phyloP scores from a whole-genome alignment of 2,797 vertebrate species.

The Onychomys leucogaster region DNA sequence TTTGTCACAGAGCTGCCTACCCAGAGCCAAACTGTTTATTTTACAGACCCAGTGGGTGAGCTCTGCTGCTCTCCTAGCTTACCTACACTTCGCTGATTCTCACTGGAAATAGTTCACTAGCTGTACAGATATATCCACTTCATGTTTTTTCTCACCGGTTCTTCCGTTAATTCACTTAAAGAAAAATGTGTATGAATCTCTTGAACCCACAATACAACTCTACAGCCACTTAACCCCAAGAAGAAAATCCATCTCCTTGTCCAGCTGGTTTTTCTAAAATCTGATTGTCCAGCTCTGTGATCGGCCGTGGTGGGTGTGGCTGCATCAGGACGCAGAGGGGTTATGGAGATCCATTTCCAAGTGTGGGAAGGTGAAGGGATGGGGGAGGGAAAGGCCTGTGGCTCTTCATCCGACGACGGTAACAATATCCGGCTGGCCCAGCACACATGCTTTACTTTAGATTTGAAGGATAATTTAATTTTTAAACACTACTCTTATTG shows the following conservation, averaged over 20 bases:
- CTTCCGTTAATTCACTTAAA: constrained; percentile 7
- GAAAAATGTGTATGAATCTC: neutral
- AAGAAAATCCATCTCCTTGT: neutral
- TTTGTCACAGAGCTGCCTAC: neutral
- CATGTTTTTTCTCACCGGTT: neutral
- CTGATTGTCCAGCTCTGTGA: neutral
- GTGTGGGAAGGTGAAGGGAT: neutral
- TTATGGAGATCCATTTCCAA: too few species aligned
- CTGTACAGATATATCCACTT: neutral
- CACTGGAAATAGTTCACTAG: neutral
- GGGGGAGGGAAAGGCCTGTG: neutral
- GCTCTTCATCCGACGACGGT: neutral
- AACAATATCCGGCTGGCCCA: neutral
- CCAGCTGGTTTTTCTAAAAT: neutral
- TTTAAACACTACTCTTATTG: constrained; percentile 16
- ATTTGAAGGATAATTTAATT: constrained; percentile 17
- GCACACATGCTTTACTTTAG: neutral
- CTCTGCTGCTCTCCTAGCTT: neutral
- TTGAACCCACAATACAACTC: neutral
- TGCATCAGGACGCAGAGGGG: neutral
- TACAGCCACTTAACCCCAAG: neutral
- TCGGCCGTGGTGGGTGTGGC: too few species aligned
- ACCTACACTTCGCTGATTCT: neutral
- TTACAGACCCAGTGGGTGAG: neutral
- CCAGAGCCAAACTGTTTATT: neutral